These are phyloP conservation scores for Galago senegalensis DNA, from an alignment of 2,797 vertebrate genomes.

Conservation along the genomic window DNA sequence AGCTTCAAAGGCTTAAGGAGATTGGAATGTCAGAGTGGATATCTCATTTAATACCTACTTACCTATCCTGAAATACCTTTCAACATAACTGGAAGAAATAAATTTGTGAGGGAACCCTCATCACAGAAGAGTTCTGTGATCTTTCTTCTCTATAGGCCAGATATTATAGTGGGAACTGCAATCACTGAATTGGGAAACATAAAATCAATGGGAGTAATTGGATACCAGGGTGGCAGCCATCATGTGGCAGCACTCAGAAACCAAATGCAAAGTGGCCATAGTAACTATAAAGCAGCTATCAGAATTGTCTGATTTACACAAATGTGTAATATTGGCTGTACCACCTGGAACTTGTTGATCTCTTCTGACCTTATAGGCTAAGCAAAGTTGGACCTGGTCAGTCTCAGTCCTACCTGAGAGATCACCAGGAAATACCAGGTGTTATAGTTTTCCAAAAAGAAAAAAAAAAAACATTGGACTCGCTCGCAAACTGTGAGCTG, in stretches of 20 bases:
- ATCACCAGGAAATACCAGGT: not conserved
- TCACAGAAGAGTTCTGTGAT: not conserved
- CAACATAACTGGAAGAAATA: not conserved
- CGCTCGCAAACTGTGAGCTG: too few relatives aligned
- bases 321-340: not conserved
- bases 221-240: not conserved
- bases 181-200: not conserved
- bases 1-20: not conserved
- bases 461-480: too few relatives aligned
- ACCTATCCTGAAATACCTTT: not conserved
- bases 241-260: not conserved
- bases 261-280: not conserved
- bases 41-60: not conserved
- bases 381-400: not conserved
- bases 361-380: not conserved
- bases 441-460: too few relatives aligned
- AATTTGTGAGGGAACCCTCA: not conserved
- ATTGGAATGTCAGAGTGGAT: not conserved
- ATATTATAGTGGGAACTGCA: not conserved
- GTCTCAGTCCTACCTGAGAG: not conserved
- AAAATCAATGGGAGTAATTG: not conserved
- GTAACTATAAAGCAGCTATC: not conserved
- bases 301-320: not conserved
- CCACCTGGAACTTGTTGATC: too few relatives aligned
- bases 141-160: not conserved